Conservation (phyloP, 2,888 invertebrate species). For the Sinotaia quadrata region DNA sequence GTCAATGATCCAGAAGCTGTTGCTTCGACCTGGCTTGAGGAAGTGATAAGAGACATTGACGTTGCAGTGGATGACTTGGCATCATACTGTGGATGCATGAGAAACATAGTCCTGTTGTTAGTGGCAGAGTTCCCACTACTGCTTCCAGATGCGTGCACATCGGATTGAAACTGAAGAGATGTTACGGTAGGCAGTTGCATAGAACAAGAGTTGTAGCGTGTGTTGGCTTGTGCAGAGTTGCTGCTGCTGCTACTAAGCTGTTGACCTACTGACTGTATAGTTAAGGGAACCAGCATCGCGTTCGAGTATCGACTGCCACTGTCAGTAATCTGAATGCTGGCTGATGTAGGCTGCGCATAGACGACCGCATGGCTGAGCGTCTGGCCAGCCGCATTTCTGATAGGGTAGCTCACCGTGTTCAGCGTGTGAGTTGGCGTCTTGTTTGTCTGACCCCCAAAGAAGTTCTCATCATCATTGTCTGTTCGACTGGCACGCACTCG, state of each 20-base stretch:
- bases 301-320: no score
- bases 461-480: no score
- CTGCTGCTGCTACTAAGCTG: neutral
- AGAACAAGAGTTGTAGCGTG: neutral
- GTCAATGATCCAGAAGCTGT: neutral
- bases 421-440: no score
- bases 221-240: neutral
- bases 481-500: no score
- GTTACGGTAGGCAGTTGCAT: conserved; percentile 37
- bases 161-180: neutral
- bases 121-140: neutral
- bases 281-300: no score
- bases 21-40: conserved; percentile 9
- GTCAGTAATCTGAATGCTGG: no score
- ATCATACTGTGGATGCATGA: neutral
- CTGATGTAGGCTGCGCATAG: no score
- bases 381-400: no score
- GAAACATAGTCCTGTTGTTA: neutral
- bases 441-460: no score
- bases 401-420: no score
- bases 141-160: neutral
- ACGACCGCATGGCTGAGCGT: no score
- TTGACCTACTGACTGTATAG: no score
- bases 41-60: conserved; percentile 12
- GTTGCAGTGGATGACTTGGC: conserved; percentile 7